A percentile compares a stretch with the other conserved stretches of the same genome.
Conservation (phyloP, 2,888 invertebrate genomes). For the Zygothrica quintamaculata region DNA sequence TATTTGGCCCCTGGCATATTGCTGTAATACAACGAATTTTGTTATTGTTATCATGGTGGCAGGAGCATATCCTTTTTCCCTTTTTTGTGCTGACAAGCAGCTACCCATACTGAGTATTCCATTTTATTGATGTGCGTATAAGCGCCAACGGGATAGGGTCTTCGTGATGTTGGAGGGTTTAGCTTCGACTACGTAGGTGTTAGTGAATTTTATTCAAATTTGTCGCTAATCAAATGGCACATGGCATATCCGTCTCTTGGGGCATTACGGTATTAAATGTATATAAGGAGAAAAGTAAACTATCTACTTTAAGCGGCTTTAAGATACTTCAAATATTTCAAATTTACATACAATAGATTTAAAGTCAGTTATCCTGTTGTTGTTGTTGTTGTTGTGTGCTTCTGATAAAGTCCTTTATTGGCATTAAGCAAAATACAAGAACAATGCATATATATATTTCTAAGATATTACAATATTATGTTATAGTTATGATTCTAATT, state of each 20-base stretch:
- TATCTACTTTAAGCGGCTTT: neutral
- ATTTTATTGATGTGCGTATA: constrained; percentile 55
- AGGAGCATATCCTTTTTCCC: constrained; percentile 31
- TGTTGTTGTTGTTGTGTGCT: constrained; percentile 33
- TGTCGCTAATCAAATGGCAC: constrained; percentile 72
- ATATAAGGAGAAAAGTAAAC: constrained; percentile 3
- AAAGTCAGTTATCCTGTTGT: too few species aligned
- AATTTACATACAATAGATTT: too few species aligned
- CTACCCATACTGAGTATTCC: constrained; percentile 33
- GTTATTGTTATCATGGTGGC: constrained; percentile 58
- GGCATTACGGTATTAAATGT: too few species aligned
- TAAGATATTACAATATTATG: constrained; percentile 26
- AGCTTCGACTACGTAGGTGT: constrained; percentile 49
- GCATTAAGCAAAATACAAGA: constrained; percentile 52
- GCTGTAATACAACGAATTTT: constrained; percentile 49
- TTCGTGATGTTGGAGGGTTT: constrained; percentile 5
- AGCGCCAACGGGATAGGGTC: neutral
- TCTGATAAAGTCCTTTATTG: constrained; percentile 75
- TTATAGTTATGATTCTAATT: constrained; percentile 48
- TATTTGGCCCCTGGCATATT: constrained; percentile 61
- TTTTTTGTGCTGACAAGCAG: constrained; percentile 66
- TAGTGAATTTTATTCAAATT: constrained; percentile 79
- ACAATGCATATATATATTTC: constrained; percentile 32
- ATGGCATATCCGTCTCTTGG: constrained; percentile 59
- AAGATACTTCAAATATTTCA: too few species aligned